These are phyloP conservation scores for Agelastica alni DNA, from an alignment of 2,888 invertebrate species.

Conservation along the genomic window DNA sequence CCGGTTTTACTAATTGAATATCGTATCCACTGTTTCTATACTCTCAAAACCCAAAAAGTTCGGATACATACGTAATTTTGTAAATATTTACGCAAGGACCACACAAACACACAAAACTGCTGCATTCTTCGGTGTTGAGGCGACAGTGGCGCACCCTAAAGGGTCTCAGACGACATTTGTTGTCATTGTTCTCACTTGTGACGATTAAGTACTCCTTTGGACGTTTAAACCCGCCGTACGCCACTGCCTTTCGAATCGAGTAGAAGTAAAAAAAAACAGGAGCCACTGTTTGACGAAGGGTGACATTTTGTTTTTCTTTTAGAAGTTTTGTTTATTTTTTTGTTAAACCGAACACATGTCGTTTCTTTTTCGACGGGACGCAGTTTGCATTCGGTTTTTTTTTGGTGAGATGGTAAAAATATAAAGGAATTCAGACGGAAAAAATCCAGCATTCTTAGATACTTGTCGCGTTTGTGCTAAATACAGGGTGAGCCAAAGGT, in stretches of 20 bases:
- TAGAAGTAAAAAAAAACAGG: conserved; percentile 1
- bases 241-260: conserved; percentile 6
- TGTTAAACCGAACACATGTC: background rate
- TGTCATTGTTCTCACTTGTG: too few relatives aligned
- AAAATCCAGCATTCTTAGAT: too few relatives aligned
- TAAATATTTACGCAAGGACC: conserved; percentile 43
- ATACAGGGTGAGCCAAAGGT: too few relatives aligned
- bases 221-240: too few relatives aligned
- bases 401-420: too few relatives aligned
- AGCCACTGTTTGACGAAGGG: conserved; percentile 5
- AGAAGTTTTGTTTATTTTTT: conserved; percentile 6
- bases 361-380: background rate
- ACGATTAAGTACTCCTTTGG: too few relatives aligned
- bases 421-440: too few relatives aligned
- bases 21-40: conserved; percentile 8
- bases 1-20: conserved; percentile 13
- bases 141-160: background rate
- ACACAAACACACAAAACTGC: conserved; percentile 34
- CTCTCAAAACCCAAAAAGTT: conserved; percentile 3
- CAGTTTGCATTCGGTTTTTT: conserved; percentile 6
- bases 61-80: conserved; percentile 25
- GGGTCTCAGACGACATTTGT: too few relatives aligned
- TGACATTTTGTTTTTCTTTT: conserved; percentile 6
- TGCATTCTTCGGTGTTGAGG: conserved; percentile 6
- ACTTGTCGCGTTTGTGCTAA: too few relatives aligned